Evolutionary conservation across 2,888 invertebrate genomes (phyloP), one percentile per base, ranked within the genome.

Genomic region (Drosophila limbata): DNA sequence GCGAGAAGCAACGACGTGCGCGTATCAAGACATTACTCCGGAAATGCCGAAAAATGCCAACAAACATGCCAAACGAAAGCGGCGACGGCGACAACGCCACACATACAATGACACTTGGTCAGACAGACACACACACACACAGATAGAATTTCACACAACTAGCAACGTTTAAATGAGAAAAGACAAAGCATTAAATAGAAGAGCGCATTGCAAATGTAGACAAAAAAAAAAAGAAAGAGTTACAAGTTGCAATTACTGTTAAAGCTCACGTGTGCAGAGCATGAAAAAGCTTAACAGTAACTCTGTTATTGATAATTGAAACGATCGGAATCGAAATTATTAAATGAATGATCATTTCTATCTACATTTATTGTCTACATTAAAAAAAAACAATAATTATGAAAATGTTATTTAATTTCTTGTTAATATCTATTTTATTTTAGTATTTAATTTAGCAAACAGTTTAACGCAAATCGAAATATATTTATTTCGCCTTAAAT

Each of bases 21-120:
- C 86, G 57, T 73, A 76, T 85, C 83, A 80, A 77, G 74, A 74
- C 76, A 78, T 85, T 85, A 77, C 89, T 91, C 88, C 91, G 90
- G 90, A 90, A 90, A 91, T 91, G 79, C 85, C 88, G 86, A 90
- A 88, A 81, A 79, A 62, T 73, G 55, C 71, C 77, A 78, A 70
- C 62, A 79, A 75, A 81, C 71, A 73, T 56, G 64, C 57, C 69
- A 60, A 78, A 77, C 35, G 70, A 69, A 62, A 72, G 52, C 67
- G 57, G 50, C 69, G 65, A 63, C 51, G 28, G 52, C 45, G 17
- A 57, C 55, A 52, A 48, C 53, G 44, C 51, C 35, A 53, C 21
- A 40, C 44, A 68, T 35, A 63, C 31, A 57, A 35, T 31, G 11
- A 42, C 28, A 48, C 1, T 13, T 4, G 33, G n/a, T n/a, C n/a